Evolutionary conservation across 2,888 invertebrate genomes (phyloP).

Genomic region (Aphidoletes aphidimyza): DNA sequence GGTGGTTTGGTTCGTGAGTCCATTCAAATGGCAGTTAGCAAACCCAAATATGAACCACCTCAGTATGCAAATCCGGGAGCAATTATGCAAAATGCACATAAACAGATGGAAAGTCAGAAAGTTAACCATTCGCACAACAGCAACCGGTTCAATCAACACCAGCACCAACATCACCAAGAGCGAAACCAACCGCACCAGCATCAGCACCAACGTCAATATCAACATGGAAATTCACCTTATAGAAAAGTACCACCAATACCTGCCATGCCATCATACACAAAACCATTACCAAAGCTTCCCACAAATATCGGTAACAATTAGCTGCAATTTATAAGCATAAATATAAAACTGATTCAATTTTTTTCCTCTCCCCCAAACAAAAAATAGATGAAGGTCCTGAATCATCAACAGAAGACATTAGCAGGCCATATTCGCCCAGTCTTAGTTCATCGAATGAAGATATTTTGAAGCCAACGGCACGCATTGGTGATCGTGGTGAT

Average conservation of each 20-base stretch:
- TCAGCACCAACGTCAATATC: constrained; percentile 58
- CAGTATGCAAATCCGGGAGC: constrained; percentile 65
- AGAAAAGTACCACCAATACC: constrained; percentile 58
- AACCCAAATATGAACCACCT: constrained; percentile 66
- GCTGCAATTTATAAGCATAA: not conserved
- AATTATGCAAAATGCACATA: constrained; percentile 60
- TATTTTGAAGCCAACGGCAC: constrained; percentile 66
- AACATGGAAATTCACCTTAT: constrained; percentile 57
- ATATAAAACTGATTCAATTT: not conserved
- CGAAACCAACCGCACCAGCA: not conserved
- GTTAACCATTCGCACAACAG: not conserved
- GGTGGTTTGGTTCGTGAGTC: constrained; percentile 55
- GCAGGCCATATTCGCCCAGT: constrained; percentile 82
- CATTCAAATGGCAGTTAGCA: constrained; percentile 64
- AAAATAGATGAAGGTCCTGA: constrained; percentile 65
- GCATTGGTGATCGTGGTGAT: constrained; percentile 51
- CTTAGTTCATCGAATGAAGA: constrained; percentile 83
- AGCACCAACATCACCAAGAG: constrained; percentile 56
- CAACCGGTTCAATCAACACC: constrained; percentile 55
- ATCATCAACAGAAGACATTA: constrained; percentile 85
- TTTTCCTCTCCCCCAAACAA: too few relatives aligned
- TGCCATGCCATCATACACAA: constrained; percentile 67
- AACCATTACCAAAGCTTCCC: constrained; percentile 72
- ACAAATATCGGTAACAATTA: constrained; percentile 61
- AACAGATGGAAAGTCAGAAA: not conserved